Percentiles rank a stretch among this genome's conserved stretches.
Conservation (phyloP, 2,113 vertebrate genomes). For the Macquaria ambigua region DNA sequence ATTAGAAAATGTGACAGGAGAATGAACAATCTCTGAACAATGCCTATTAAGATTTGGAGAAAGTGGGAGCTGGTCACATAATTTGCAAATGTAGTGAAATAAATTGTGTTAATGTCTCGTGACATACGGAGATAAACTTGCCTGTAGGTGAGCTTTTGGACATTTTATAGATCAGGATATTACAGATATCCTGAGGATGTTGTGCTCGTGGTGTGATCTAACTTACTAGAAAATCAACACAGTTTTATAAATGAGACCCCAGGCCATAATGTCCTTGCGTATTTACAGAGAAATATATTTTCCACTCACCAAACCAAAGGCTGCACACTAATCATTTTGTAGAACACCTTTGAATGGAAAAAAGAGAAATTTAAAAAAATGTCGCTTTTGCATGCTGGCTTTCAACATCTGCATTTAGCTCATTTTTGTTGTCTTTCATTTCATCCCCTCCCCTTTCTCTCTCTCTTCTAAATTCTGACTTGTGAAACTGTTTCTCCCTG, state of each 20-base stretch:
- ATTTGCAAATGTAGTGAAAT: background rate
- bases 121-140: background rate
- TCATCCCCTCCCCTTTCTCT: slow-evolving; percentile 75
- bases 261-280: background rate
- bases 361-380: background rate
- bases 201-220: background rate
- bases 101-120: background rate
- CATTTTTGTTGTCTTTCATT: slow-evolving; percentile 85
- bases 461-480: slow-evolving; percentile 94
- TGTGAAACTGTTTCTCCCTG: slow-evolving; percentile 96
- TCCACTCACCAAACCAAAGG: slow-evolving; percentile 66
- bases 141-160: background rate
- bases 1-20: background rate
- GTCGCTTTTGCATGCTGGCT: slow-evolving; percentile 88
- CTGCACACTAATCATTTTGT: slow-evolving; percentile 71
- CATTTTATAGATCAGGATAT: background rate
- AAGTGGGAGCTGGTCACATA: background rate
- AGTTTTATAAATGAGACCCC: slow-evolving; percentile 23
- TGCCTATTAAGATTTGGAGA: background rate
- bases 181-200: background rate
- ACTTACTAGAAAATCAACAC: background rate
- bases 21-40: background rate
- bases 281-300: background rate
- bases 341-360: background rate
- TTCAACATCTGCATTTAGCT: slow-evolving; percentile 92